These are phyloP conservation scores for Penaeus vannamei DNA, from an alignment of 1,140 invertebrate genomes.

Conservation along the genomic window DNA sequence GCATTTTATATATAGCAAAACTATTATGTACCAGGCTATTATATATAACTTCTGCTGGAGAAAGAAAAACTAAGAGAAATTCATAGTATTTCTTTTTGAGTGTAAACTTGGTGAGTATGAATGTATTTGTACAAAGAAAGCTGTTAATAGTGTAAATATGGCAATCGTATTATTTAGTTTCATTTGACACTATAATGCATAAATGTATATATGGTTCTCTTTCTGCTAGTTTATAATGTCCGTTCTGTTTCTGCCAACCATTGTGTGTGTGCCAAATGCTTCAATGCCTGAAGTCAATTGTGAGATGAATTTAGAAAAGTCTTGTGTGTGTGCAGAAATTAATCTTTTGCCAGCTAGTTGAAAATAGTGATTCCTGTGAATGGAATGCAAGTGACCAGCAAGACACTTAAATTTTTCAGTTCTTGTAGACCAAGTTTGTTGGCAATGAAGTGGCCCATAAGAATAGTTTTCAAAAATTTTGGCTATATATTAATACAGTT, in stretches of 20 bases:
- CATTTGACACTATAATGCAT: slow-evolving; percentile 61
- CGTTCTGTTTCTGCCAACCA: slow-evolving; percentile 58
- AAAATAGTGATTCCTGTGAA: too few relatives aligned
- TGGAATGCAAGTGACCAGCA: too few relatives aligned
- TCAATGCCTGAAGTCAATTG: slow-evolving; percentile 29
- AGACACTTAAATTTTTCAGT: too few relatives aligned
- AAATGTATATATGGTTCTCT: slow-evolving; percentile 60
- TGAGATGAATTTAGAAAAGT: not conserved
- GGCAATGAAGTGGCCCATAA: too few relatives aligned
- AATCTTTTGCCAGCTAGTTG: not conserved
- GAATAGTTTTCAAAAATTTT: too few relatives aligned
- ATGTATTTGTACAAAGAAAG: slow-evolving; percentile 60
- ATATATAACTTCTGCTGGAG: slow-evolving; percentile 42
- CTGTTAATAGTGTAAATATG: slow-evolving; percentile 62
- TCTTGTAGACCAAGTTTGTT: too few relatives aligned
- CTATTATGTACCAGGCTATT: slow-evolving; percentile 51
- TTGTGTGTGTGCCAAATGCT: slow-evolving; percentile 55
- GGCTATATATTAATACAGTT: too few relatives aligned
- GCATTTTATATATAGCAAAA: slow-evolving; percentile 53
- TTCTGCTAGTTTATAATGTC: slow-evolving; percentile 61
- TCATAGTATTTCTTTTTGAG: slow-evolving; percentile 21
- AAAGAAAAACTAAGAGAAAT: slow-evolving; percentile 18
- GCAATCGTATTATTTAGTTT: slow-evolving; percentile 41
- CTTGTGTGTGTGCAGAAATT: slow-evolving; percentile 1
- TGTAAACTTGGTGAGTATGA: not conserved